Evolutionary conservation across 2,888 invertebrate species (phyloP).

Genomic region (Lissocephala sabroskyi): DNA sequence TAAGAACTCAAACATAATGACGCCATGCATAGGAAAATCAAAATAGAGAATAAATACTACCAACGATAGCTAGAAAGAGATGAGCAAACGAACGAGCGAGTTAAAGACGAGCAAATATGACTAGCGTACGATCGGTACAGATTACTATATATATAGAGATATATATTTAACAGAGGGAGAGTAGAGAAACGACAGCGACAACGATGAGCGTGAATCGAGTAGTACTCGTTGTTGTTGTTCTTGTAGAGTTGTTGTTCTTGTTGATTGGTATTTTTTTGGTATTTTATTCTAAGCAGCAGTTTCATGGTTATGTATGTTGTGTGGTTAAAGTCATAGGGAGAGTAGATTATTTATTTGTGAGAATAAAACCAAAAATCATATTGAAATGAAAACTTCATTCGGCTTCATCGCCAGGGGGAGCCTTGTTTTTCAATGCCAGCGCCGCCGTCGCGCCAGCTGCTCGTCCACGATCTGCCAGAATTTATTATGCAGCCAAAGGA

Average conservation of each 20-base stretch:
- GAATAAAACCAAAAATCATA: not conserved
- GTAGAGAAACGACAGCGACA: constrained; percentile 31
- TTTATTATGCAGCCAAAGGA: constrained; percentile 68
- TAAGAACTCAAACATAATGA: constrained; percentile 7
- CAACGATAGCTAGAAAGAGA: constrained; percentile 36
- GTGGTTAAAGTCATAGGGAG: too few relatives aligned
- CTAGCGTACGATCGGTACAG: not conserved
- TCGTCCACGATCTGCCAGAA: constrained; percentile 67
- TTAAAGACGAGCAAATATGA: constrained; percentile 3
- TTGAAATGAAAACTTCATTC: not conserved
- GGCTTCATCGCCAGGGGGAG: too few relatives aligned
- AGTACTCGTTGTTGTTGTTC: constrained; percentile 16
- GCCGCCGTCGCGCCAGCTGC: constrained; percentile 53
- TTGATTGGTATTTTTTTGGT: constrained; percentile 1
- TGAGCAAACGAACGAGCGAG: constrained; percentile 21
- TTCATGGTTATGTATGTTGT: constrained; percentile 35
- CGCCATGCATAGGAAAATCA: constrained; percentile 33
- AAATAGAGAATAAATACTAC: constrained; percentile 30
- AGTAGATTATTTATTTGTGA: not conserved
- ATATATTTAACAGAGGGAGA: constrained; percentile 17
- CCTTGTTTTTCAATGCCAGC: constrained; percentile 37
- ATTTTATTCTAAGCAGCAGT: constrained; percentile 32
- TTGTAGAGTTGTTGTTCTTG: constrained; percentile 14
- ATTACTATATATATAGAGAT: constrained; percentile 3
- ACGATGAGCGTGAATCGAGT: constrained; percentile 27